phyloP scores from a whole-genome alignment of 2,113 vertebrate genomes.

The Ploceus nigricollis region DNA sequence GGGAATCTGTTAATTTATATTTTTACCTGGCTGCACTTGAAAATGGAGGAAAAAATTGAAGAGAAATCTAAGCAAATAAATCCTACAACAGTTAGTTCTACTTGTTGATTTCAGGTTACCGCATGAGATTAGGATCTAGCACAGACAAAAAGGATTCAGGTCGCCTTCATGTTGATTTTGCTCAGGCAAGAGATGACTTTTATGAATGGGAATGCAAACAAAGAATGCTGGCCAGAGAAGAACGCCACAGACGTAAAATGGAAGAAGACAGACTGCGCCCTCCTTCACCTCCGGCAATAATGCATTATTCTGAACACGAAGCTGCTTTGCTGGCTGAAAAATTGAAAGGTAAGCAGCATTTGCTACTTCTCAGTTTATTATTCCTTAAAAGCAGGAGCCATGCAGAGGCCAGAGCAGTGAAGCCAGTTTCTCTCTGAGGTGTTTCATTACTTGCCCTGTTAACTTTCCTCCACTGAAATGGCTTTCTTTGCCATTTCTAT shows the following conservation, averaged over 20 bases:
- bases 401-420: background rate
- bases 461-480: background rate
- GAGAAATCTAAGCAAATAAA: background rate
- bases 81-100: conserved; percentile 35
- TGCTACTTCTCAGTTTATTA: background rate
- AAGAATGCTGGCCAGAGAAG: conserved; percentile 84
- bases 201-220: conserved; percentile 92
- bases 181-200: conserved; percentile 88
- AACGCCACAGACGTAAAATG: conserved; percentile 84
- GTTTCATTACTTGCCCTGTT: background rate
- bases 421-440: background rate
- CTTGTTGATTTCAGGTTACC: conserved; percentile 79
- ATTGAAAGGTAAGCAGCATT: conserved; percentile 84
- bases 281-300: conserved; percentile 85
- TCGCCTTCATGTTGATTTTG: conserved; percentile 89
- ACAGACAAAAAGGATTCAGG: conserved; percentile 91
- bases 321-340: conserved; percentile 86
- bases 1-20: background rate
- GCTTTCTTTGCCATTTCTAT: background rate
- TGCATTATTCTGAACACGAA: conserved; percentile 89
- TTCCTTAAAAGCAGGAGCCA: background rate
- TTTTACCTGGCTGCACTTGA: background rate
- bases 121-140: conserved; percentile 89
- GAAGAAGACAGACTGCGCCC: conserved; percentile 84
- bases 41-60: too few species aligned